Conservation (phyloP, 1,140 invertebrate species). For the Pseudomyrmex sp. region DNA sequence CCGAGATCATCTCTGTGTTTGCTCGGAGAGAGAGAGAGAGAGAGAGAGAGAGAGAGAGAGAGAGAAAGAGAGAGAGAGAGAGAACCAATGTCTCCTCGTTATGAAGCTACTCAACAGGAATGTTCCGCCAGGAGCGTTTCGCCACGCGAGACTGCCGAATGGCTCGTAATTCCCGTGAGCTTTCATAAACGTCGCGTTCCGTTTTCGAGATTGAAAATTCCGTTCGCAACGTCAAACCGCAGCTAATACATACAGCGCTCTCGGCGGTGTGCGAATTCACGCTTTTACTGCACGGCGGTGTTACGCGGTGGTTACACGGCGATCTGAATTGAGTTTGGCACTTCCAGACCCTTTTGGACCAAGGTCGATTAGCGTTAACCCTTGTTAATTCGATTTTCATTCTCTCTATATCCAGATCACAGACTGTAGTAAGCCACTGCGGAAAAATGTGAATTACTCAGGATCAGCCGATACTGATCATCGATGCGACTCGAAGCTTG, state of each 20-base stretch:
- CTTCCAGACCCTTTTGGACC: constrained; percentile 13
- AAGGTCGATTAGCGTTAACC: constrained; percentile 39
- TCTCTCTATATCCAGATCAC: constrained; percentile 23
- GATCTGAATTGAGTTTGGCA: constrained; percentile 36
- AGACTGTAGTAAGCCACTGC: constrained; percentile 5
- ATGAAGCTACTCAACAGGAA: constrained; percentile 20
- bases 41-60: too few relatives aligned
- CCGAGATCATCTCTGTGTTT: constrained; percentile 44
- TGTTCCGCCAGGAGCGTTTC: neutral
- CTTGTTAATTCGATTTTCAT: constrained; percentile 25
- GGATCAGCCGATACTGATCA: constrained; percentile 16
- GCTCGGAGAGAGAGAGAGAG: neutral
- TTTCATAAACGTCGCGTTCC: constrained; percentile 57
- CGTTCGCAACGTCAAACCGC: neutral
- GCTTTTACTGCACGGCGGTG: neutral
- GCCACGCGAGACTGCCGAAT: constrained; percentile 7
- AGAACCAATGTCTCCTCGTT: constrained; percentile 21
- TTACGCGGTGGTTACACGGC: neutral
- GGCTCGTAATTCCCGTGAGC: constrained; percentile 44
- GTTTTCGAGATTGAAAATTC: constrained; percentile 54
- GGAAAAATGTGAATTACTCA: constrained; percentile 27
- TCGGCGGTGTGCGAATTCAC: neutral
- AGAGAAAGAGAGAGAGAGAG: neutral
- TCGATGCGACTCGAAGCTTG: constrained; percentile 1
- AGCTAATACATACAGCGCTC: too few relatives aligned